Evolutionary conservation across 2,113 vertebrate species (phyloP).

Genomic region (Nycticebus coucang): DNA sequence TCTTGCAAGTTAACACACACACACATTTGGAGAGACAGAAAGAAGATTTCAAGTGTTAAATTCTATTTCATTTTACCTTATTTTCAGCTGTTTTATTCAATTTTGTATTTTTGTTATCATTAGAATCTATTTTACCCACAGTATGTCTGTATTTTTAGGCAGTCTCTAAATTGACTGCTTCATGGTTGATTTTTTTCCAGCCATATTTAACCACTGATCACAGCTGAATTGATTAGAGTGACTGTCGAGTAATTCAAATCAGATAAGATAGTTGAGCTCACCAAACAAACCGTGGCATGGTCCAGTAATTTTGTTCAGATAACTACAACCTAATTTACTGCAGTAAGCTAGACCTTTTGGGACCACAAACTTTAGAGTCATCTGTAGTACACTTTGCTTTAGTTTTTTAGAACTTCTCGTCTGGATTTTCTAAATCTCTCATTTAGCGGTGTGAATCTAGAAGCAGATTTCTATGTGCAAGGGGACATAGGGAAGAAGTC

Average conservation of each 20-base stretch:
- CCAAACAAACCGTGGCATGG: background rate
- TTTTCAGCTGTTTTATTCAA: slow-evolving; percentile 42
- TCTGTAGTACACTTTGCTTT: background rate
- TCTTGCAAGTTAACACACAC: background rate
- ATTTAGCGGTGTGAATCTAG: background rate
- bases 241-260: slow-evolving; percentile 54
- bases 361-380: background rate
- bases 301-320: slow-evolving; percentile 19
- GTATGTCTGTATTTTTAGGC: slow-evolving; percentile 51
- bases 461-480: background rate
- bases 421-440: slow-evolving; percentile 6
- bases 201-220: slow-evolving; percentile 57
- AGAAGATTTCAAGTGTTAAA: background rate
- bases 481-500: too few relatives aligned
- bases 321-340: background rate
- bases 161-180: slow-evolving; percentile 56
- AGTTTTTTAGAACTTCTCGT: background rate
- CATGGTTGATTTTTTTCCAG: slow-evolving; percentile 47
- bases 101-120: slow-evolving; percentile 35
- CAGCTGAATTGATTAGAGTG: slow-evolving; percentile 42
- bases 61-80: slow-evolving; percentile 27
- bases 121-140: slow-evolving; percentile 40
- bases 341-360: background rate
- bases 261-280: slow-evolving; percentile 50
- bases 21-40: background rate